A percentile compares a stretch with the other conserved stretches of the same genome.
These are phyloP conservation scores for Paraescarpia echinospica DNA, from an alignment of 1,140 invertebrate genomes.

Conservation along the genomic window DNA sequence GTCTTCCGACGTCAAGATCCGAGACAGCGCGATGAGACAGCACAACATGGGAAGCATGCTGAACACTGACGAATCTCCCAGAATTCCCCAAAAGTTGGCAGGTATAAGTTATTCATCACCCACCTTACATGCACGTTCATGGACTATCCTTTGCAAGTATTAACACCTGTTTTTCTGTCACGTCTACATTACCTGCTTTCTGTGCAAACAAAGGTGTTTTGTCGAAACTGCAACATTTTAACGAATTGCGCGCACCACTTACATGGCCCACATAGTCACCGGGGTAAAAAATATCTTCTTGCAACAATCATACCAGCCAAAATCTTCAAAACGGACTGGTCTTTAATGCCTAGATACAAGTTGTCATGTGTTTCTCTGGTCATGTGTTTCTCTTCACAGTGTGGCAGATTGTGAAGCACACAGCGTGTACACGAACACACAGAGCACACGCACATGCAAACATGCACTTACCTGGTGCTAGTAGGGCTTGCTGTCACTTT, in stretches of 20 bases:
- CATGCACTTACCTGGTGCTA: conserved; percentile 12
- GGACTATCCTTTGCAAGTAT: background rate
- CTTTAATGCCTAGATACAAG: no score
- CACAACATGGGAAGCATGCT: no score
- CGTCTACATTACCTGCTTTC: background rate
- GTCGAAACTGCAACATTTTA: background rate
- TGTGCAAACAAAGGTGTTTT: background rate
- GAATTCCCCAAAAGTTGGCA: no score
- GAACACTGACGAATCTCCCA: no score
- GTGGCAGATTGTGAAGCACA: background rate
- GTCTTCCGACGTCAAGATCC: no score
- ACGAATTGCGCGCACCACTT: background rate
- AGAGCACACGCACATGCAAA: background rate
- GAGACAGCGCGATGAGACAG: no score
- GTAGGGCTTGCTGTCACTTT: conserved; percentile 53
- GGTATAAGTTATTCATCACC: no score
- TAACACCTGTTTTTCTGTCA: background rate
- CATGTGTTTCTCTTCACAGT: no score
- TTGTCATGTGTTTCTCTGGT: no score
- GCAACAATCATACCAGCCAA: no score
- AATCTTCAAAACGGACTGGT: no score
- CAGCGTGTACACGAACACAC: background rate
- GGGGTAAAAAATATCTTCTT: background rate
- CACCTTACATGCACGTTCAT: no score
- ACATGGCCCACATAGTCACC: background rate